Evolutionary conservation across 2,888 invertebrate genomes (phyloP).

Genomic region (Baronia brevicornis): DNA sequence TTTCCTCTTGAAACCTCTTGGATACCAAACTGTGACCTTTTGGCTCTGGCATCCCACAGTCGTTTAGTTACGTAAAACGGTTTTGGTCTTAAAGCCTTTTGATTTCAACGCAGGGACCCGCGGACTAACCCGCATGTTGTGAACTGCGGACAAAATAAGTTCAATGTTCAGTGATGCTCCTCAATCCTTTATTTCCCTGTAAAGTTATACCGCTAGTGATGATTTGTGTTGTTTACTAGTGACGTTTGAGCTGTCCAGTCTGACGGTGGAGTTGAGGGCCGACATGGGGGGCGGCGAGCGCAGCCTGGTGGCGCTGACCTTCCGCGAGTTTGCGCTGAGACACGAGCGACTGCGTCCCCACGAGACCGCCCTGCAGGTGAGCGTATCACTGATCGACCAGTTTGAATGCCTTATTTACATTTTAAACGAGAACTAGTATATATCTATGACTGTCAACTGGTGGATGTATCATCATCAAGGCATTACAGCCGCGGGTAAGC

Average conservation of each 20-base stretch:
- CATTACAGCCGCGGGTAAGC: too few species aligned
- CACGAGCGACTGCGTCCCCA: slow-evolving; percentile 80
- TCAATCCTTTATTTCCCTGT: not conserved
- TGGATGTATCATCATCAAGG: too few species aligned
- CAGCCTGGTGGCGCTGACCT: slow-evolving; percentile 88
- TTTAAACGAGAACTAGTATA: too few species aligned
- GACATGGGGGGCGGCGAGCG: slow-evolving; percentile 81
- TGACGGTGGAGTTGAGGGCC: slow-evolving; percentile 85
- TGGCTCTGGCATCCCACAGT: too few species aligned
- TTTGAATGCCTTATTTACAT: slow-evolving; percentile 1
- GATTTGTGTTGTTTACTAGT: slow-evolving; percentile 45
- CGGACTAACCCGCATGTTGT: not conserved
- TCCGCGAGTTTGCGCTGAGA: slow-evolving; percentile 86
- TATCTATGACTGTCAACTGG: too few species aligned
- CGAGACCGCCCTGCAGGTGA: slow-evolving; percentile 82
- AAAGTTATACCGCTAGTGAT: not conserved
- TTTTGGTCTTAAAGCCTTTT: too few species aligned
- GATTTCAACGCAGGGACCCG: too few species aligned
- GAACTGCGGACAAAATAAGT: not conserved
- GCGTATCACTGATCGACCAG: not conserved
- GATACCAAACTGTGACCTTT: too few species aligned
- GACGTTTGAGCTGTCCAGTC: slow-evolving; percentile 82
- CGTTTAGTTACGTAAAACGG: too few species aligned
- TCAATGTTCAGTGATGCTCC: too few species aligned
- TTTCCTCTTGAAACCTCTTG: too few species aligned